Evolutionary conservation across 1,140 invertebrate genomes (phyloP).

Genomic region (Drosophila murphyi): DNA sequence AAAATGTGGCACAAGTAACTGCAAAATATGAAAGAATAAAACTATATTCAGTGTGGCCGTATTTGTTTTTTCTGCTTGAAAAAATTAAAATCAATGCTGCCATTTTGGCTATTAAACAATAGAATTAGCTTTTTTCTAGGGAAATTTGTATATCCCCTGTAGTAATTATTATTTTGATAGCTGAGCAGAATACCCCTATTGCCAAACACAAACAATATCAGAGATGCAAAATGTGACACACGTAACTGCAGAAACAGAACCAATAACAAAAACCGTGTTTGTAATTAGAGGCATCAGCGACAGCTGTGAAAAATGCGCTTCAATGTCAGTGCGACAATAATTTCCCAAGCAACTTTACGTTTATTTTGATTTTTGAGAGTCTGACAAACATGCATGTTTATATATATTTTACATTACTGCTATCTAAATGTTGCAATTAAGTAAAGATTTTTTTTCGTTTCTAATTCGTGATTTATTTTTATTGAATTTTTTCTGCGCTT

Average conservation of each 20-base stretch:
- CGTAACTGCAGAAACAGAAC: conserved; percentile 38
- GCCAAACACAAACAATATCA: conserved; percentile 25
- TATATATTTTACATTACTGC: conserved; percentile 8
- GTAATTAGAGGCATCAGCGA: conserved; percentile 68
- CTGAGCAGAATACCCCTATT: not conserved
- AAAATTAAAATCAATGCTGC: no score
- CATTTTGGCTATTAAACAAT: no score
- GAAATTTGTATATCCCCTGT: not conserved
- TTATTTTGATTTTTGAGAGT: conserved; percentile 24
- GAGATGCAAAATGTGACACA: conserved; percentile 73
- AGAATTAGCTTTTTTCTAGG: no score
- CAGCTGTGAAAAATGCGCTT: conserved; percentile 51
- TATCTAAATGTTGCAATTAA: conserved; percentile 60
- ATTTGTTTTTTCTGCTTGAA: no score
- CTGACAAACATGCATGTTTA: conserved; percentile 21
- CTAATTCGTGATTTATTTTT: conserved; percentile 31
- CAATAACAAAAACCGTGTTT: conserved; percentile 40
- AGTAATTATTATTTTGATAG: not conserved
- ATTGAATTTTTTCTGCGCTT: conserved; percentile 8
- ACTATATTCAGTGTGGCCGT: not conserved
- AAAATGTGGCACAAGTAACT: conserved; percentile 79
- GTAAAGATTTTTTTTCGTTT: not conserved
- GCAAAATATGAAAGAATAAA: conserved; percentile 39
- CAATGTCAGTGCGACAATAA: conserved; percentile 80
- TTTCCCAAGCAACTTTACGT: conserved; percentile 70